phyloP scores from a whole-genome alignment of 2,888 invertebrate species.

The Drosophila paramelanica region DNA sequence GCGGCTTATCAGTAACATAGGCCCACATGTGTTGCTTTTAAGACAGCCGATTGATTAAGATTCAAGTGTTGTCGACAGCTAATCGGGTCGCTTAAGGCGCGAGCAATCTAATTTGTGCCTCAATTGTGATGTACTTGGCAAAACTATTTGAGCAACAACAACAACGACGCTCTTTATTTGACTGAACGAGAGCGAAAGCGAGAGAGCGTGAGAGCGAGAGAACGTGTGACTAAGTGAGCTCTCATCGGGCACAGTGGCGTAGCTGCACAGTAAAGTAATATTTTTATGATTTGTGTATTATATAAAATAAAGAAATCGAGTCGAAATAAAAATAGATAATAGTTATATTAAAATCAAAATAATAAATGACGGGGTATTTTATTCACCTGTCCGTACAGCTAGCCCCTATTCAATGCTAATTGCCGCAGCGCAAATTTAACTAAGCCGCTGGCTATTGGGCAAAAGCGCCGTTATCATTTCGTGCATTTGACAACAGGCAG shows the following conservation, averaged over 20 bases:
- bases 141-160: slow-evolving; percentile 32
- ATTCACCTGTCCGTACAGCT: too few relatives aligned
- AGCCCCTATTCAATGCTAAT: too few relatives aligned
- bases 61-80: slow-evolving; percentile 62
- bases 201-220: background rate
- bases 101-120: slow-evolving; percentile 39
- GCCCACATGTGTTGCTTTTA: slow-evolving; percentile 27
- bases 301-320: too few relatives aligned
- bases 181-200: background rate
- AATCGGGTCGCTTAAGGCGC: slow-evolving; percentile 63
- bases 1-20: slow-evolving; percentile 53
- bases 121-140: slow-evolving; percentile 50
- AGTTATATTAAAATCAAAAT: too few relatives aligned
- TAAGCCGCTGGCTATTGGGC: slow-evolving; percentile 16
- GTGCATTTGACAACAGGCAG: slow-evolving; percentile 35
- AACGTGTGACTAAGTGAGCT: slow-evolving; percentile 2
- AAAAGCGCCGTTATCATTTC: slow-evolving; percentile 51
- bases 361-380: too few relatives aligned
- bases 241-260: slow-evolving; percentile 13
- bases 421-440: slow-evolving; percentile 2
- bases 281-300: too few relatives aligned
- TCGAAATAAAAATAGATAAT: too few relatives aligned
- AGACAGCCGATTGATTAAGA: slow-evolving; percentile 48
- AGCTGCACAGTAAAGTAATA: background rate
- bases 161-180: slow-evolving; percentile 35